These are phyloP conservation scores for Vanessa cardui DNA, from an alignment of 2,888 invertebrate genomes.

Conservation along the genomic window DNA sequence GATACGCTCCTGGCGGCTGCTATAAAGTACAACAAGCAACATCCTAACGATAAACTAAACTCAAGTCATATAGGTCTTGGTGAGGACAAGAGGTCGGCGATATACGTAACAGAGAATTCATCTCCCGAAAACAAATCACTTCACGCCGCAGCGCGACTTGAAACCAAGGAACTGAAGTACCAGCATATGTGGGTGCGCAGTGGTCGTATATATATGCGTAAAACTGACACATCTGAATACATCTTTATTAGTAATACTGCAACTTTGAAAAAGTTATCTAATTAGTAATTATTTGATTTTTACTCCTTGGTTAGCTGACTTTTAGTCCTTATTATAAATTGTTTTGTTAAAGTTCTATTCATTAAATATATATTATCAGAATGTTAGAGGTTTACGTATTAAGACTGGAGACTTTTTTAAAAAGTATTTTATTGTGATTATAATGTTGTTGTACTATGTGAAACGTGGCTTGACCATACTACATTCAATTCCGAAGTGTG, in stretches of 20 bases:
- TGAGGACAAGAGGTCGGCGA: background rate
- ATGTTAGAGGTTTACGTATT: conserved; percentile 39
- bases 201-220: conserved; percentile 1
- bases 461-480: conserved; percentile 39
- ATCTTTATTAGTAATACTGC: background rate
- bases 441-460: conserved; percentile 37
- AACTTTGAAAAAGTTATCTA: background rate
- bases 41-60: too few species aligned
- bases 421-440: conserved; percentile 30
- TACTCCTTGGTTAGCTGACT: background rate
- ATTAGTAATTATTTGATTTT: background rate
- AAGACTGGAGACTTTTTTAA: conserved; percentile 33
- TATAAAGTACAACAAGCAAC: background rate
- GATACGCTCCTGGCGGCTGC: background rate
- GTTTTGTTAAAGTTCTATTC: conserved; percentile 6
- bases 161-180: background rate
- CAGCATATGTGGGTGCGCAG: conserved; percentile 1
- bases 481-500: conserved; percentile 35
- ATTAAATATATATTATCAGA: conserved; percentile 36
- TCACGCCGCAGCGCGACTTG: background rate
- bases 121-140: background rate
- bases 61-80: background rate
- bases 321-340: background rate
- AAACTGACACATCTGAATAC: background rate
- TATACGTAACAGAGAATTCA: background rate